Base-by-base conservation (phyloP, 2,113 vertebrate species). In the Coregonus clupeaformis region DNA sequence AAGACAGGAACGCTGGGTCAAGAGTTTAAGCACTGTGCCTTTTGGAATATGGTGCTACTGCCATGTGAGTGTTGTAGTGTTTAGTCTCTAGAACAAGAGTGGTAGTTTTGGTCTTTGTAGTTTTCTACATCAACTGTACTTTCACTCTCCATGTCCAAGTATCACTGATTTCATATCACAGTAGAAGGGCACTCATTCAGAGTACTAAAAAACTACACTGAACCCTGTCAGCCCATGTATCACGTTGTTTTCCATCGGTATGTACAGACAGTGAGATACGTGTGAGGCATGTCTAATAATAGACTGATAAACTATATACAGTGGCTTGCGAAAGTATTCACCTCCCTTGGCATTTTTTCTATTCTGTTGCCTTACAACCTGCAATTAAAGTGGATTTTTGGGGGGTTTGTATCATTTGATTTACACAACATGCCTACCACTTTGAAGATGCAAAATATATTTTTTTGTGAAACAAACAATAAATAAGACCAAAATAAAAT, bases 301-400 rank as follows among this genome's bases (percentile, higher is more conserved):
- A 64, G 76, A 20, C 12, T 80, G 86, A 84, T 62, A 72, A 68
- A 81, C 79, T 77, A 36, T 36, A 36, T 36, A 2, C n/a, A n/a
- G n/a, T n/a, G n/a, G n/a, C n/a, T n/a, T 36, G 9, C 36, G 6
- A 36, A 36, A 36, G 36, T 36, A n/a, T n/a, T n/a, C n/a, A n/a
- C n/a, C n/a, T n/a, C n/a, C n/a, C n/a, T n/a, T n/a, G n/a, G n/a
- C n/a, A n/a, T n/a, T n/a, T n/a, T n/a, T n/a, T n/a, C n/a, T n/a
- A n/a, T n/a, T n/a, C n/a, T n/a, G n/a, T n/a, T n/a, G n/a, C n/a
- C n/a, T n/a, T n/a, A n/a, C n/a, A n/a, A n/a, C n/a, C n/a, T n/a
- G n/a, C n/a, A n/a, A n/a, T n/a, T n/a, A n/a, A n/a, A n/a, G n/a
- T n/a, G n/a, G n/a, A n/a, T n/a, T n/a, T n/a, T n/a, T n/a, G n/a